Conservation (phyloP, 2,888 invertebrate genomes). For the Ephialtes manifestator region DNA sequence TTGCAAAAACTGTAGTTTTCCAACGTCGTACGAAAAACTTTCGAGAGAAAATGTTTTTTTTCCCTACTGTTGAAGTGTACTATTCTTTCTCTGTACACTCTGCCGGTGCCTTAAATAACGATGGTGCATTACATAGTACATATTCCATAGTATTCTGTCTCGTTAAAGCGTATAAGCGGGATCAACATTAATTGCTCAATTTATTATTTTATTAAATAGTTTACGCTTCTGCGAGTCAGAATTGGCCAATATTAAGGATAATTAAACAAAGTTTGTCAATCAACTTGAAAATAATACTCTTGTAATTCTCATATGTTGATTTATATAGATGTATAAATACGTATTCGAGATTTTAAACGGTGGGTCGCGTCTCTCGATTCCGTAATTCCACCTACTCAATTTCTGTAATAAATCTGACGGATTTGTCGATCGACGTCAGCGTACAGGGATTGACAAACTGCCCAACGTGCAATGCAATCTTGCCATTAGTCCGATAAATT, state of each 20-base stretch:
- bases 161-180: slow-evolving; percentile 1
- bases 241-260: background rate
- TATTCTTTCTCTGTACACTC: background rate
- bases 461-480: slow-evolving; percentile 50
- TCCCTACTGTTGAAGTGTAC: background rate
- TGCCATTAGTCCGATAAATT: slow-evolving; percentile 62
- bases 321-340: background rate
- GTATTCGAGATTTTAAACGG: background rate
- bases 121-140: slow-evolving; percentile 56
- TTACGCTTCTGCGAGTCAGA: background rate
- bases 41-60: too few species aligned
- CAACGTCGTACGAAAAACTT: too few species aligned
- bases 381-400: background rate
- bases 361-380: background rate
- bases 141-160: slow-evolving; percentile 25
- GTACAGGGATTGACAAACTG: background rate
- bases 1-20: too few species aligned
- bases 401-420: background rate
- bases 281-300: too few species aligned
- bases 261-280: background rate
- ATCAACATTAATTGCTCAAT: slow-evolving; percentile 72
- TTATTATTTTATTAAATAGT: slow-evolving; percentile 58
- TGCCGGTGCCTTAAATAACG: slow-evolving; percentile 74
- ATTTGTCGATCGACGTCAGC: background rate
- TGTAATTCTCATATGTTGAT: background rate